Base-by-base conservation (phyloP, 2,797 vertebrate species). In the Cyprinodon diabolis region DNA sequence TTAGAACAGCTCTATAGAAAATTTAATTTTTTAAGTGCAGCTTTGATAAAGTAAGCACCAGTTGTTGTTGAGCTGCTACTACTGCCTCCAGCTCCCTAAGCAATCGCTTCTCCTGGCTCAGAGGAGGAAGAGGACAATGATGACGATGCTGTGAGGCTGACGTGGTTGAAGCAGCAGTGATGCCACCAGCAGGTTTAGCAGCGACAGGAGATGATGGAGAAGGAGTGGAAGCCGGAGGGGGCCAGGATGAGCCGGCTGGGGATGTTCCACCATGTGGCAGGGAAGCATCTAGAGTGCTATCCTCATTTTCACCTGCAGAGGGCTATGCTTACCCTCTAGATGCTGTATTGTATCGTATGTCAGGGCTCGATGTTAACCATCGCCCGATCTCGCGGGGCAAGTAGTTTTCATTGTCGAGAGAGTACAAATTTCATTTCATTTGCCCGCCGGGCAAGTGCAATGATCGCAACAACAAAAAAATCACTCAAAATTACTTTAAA, bases 241-340 rank as follows among this genome's bases (percentile, higher is more conserved):
- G 23, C 69, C 76, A 83, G 75, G 84, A 78, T 66, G 86, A 84
- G 84, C 77, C 66, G 58, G 88, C 74, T 63, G 85, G 40, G 63
- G 81, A 71, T 12, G 78, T 71, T 77, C 84, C 80, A 6, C 78
- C 54, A 60, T 86, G 84, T 14, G 79, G 74, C 71, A 73, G 89
- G 73, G 75, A 17, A 37, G 91, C 83, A 69, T 92, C 84, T 81
- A 74, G 84, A 62, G 81, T 90, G 86, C 87, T 78, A 87, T 95
- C 94, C 80, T 93, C 88, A 25, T 25, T 25, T 25, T 25, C 25
- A 25, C 25, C 25, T 25, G 25, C 25, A 25, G 25, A 25, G 25
- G 93, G 89, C 80, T 63, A 74, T 62, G 73, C 73, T 35, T 91
- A 88, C 11, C 77, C 82, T 19, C 79, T 52, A 43, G 81, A 8